Conservation (phyloP, 2,797 vertebrate genomes). For the Amblyopsis hoosieri region DNA sequence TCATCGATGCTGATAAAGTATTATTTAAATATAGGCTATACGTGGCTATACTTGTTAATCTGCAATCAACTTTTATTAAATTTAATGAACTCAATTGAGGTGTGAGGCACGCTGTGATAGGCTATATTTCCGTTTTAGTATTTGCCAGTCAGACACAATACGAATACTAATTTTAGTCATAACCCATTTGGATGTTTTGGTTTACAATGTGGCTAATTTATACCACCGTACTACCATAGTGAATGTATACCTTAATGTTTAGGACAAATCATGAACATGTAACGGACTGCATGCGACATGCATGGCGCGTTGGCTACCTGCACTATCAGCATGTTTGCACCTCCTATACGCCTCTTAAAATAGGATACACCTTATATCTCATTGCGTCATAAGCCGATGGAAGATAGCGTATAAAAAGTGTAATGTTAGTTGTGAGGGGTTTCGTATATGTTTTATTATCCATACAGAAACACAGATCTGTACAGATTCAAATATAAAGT, state of each 20-base stretch:
- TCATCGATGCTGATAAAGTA: too few species aligned
- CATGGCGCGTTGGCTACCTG: too few species aligned
- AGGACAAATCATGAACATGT: too few species aligned
- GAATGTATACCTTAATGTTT: too few species aligned
- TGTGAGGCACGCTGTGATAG: constrained; percentile 3
- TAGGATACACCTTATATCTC: constrained; percentile 3
- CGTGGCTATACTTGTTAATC: constrained; percentile 5
- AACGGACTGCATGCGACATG: too few species aligned
- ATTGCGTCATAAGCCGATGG: constrained; percentile 28
- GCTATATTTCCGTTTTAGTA: constrained; percentile 7
- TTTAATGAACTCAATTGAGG: constrained; percentile 8
- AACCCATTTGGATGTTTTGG: neutral
- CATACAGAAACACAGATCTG: neutral
- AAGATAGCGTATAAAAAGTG: constrained; percentile 27
- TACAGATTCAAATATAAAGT: too few species aligned
- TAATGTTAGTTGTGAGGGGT: neutral
- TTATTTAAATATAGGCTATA: too few species aligned
- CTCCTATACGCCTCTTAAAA: constrained; percentile 23
- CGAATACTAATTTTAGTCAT: neutral
- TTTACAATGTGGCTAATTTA: too few species aligned
- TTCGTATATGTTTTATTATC: neutral
- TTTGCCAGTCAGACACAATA: too few species aligned
- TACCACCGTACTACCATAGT: too few species aligned
- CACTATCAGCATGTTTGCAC: constrained; percentile 45
- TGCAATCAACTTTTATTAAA: constrained; percentile 11